Evolutionary conservation across 2,113 vertebrate genomes (phyloP).

Genomic region (Clarias batrachus): DNA sequence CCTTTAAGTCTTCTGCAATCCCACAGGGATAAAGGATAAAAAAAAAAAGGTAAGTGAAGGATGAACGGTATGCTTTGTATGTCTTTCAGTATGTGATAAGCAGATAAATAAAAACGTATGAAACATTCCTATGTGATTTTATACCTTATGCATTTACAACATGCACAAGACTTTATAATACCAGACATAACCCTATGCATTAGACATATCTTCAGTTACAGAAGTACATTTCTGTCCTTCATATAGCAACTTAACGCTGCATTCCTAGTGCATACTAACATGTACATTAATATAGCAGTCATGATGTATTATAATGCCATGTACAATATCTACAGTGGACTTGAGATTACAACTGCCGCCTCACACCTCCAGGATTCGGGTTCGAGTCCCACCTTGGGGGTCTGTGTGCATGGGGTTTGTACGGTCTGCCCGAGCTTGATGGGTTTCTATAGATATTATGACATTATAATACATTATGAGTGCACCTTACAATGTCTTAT

Average conservation of each 20-base stretch:
- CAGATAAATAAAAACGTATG: neutral
- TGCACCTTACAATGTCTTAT: neutral
- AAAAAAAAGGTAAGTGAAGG: neutral
- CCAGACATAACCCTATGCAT: neutral
- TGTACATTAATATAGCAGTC: too few species aligned
- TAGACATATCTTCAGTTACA: neutral
- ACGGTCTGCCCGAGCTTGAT: too few species aligned
- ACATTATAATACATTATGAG: neutral
- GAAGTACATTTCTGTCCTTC: neutral
- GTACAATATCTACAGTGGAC: too few species aligned
- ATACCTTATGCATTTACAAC: neutral
- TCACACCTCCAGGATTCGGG: too few species aligned
- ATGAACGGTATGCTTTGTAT: neutral
- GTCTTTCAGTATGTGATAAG: too few species aligned
- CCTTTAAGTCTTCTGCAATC: neutral
- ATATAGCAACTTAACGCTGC: too few species aligned
- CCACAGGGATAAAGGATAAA: neutral
- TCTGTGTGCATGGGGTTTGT: too few species aligned
- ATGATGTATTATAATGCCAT: too few species aligned
- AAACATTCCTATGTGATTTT: neutral
- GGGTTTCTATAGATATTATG: too few species aligned
- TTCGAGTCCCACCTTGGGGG: too few species aligned
- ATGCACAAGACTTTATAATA: neutral
- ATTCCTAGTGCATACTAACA: too few species aligned
- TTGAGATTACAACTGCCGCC: too few species aligned